phyloP scores from a whole-genome alignment of 1,140 invertebrate genomes.

The Drosophila subpulchrella region DNA sequence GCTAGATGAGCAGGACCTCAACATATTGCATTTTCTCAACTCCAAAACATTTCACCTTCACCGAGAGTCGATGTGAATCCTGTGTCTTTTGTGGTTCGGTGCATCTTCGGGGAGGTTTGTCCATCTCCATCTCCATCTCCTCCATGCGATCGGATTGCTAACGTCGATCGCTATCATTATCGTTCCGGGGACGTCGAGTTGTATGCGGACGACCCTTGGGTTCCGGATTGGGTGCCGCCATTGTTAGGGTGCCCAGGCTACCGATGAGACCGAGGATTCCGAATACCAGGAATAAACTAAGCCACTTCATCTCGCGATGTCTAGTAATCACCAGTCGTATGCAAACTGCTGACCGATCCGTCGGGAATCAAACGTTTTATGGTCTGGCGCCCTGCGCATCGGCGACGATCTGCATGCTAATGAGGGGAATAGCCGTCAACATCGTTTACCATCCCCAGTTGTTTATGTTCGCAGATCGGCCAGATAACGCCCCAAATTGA shows the following conservation, averaged over 20 bases:
- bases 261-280: slow-evolving; percentile 67
- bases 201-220: slow-evolving; percentile 76
- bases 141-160: slow-evolving; percentile 48
- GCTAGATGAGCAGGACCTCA: slow-evolving; percentile 70
- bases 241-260: slow-evolving; percentile 52
- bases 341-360: slow-evolving; percentile 46
- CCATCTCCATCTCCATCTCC: background rate
- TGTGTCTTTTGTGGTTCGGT: slow-evolving; percentile 36
- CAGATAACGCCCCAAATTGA: slow-evolving; percentile 59
- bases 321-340: slow-evolving; percentile 1
- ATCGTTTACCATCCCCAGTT: slow-evolving; percentile 55
- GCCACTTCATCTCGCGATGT: slow-evolving; percentile 70
- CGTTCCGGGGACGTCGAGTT: slow-evolving; percentile 67
- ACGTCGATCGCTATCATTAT: slow-evolving; percentile 71
- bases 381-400: slow-evolving; percentile 26
- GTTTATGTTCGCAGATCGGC: slow-evolving; percentile 66
- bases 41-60: slow-evolving; percentile 72
- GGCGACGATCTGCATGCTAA: slow-evolving; percentile 46
- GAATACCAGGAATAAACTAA: slow-evolving; percentile 69
- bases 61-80: slow-evolving; percentile 37
- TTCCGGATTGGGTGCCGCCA: slow-evolving; percentile 61
- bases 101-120: slow-evolving; percentile 39
- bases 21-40: slow-evolving; percentile 68
- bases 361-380: slow-evolving; percentile 20
- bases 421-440: slow-evolving; percentile 69